A percentile compares a stretch with the other conserved stretches of the same genome.
Conservation (phyloP, 2,888 invertebrate genomes). For the Pachycephus smyrnensis region DNA sequence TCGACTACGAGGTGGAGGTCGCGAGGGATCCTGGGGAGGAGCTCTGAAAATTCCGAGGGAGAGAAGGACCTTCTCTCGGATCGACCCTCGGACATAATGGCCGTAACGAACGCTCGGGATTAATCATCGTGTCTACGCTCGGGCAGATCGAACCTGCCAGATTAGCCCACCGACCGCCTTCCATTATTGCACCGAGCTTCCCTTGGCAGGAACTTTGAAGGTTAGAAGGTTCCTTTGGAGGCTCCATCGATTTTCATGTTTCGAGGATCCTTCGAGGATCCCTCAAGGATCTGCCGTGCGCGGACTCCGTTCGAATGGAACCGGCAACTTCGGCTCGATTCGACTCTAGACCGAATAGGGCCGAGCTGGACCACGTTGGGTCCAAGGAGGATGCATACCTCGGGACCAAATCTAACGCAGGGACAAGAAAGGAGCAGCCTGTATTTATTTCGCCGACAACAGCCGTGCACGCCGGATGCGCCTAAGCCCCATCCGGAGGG, state of each 20-base stretch:
- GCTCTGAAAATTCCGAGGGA: neutral
- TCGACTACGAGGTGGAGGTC: neutral
- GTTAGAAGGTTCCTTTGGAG: no score
- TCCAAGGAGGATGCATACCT: no score
- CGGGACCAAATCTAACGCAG: no score
- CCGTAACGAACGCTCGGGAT: slow-evolving; percentile 1
- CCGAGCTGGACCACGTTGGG: no score
- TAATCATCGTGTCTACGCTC: slow-evolving; percentile 4
- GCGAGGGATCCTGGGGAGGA: neutral
- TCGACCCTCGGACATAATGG: neutral
- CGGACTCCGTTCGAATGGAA: no score
- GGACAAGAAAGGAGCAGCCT: neutral
- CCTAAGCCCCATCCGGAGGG: neutral
- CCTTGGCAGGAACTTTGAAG: no score
- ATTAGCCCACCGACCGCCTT: neutral
- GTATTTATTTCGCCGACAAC: slow-evolving; percentile 7
- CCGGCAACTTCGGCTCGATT: no score
- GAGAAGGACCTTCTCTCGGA: neutral
- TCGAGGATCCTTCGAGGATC: no score
- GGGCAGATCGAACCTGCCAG: neutral
- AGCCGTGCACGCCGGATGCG: slow-evolving; percentile 6
- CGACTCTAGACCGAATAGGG: no score
- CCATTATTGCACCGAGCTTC: no score
- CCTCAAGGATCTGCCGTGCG: no score
- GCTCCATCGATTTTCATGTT: no score